Percentiles rank a stretch among this genome's conserved stretches.
Conservation (phyloP, 2,797 vertebrate genomes). For the Orestias chungarensis region DNA sequence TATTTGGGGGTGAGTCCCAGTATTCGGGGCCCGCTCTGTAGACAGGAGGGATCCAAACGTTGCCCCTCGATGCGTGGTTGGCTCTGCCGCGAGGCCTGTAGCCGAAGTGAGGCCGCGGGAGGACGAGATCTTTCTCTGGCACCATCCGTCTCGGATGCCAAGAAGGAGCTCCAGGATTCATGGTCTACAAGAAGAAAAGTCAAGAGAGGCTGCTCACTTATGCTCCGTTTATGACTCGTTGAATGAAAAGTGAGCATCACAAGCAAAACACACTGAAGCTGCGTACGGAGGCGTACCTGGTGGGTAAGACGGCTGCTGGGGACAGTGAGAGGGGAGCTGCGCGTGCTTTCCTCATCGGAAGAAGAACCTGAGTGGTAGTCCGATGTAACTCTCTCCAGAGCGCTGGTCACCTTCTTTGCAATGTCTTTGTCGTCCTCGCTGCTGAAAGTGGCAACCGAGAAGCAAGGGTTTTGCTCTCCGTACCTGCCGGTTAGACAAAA, state of each 20-base stretch:
- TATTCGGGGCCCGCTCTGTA: slow-evolving; percentile 50
- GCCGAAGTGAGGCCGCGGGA: slow-evolving; percentile 50
- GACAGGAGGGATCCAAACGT: slow-evolving; percentile 62
- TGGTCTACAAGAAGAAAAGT: slow-evolving; percentile 34
- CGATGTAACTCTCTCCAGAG: slow-evolving; percentile 80
- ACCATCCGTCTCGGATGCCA: slow-evolving; percentile 67
- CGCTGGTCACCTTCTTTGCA: slow-evolving; percentile 74
- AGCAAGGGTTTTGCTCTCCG: slow-evolving; percentile 76
- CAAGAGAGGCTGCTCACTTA: background rate
- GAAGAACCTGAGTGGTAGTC: slow-evolving; percentile 84
- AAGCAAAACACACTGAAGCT: too few species aligned
- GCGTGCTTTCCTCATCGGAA: slow-evolving; percentile 76
- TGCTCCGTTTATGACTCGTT: background rate
- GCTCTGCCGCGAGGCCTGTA: slow-evolving; percentile 57
- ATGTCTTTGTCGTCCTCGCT: slow-evolving; percentile 69
- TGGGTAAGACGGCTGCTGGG: slow-evolving; percentile 27
- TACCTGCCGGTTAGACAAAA: slow-evolving; percentile 58
- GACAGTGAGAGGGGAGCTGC: slow-evolving; percentile 46
- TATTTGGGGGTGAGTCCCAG: slow-evolving; percentile 59
- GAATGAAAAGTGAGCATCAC: background rate
- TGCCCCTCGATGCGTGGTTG: slow-evolving; percentile 43
- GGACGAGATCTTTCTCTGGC: slow-evolving; percentile 37
- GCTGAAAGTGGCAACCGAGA: slow-evolving; percentile 79
- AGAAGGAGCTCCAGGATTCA: slow-evolving; percentile 65
- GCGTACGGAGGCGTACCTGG: too few species aligned